A percentile compares a stretch with the other conserved stretches of the same genome.
phyloP scores from a whole-genome alignment of 2,888 invertebrate species.

The Hemistola chrysoprasaria region DNA sequence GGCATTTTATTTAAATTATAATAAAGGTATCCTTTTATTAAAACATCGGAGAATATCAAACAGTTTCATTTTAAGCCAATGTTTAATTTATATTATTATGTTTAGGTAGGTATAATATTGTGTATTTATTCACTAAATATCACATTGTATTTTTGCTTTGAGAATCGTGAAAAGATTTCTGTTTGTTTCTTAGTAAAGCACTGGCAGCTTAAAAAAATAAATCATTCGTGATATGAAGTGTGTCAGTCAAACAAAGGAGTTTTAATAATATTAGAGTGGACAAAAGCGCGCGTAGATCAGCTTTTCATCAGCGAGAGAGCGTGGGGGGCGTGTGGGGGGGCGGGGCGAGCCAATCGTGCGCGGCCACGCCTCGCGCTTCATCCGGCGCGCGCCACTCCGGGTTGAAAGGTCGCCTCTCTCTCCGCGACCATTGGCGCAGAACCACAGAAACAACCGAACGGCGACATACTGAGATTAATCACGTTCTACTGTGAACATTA shows the following conservation, averaged over 20 bases:
- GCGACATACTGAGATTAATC: conserved; percentile 25
- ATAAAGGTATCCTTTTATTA: conserved; percentile 4
- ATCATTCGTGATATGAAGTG: conserved; percentile 20
- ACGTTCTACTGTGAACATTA: background rate
- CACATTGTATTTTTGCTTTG: too few species aligned
- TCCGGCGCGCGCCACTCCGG: conserved; percentile 47
- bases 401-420: conserved; percentile 69
- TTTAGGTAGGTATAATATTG: too few species aligned
- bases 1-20: conserved; percentile 7
- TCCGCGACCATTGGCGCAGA: conserved; percentile 58
- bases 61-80: too few species aligned
- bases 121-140: too few species aligned
- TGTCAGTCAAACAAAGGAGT: conserved; percentile 22
- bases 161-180: background rate
- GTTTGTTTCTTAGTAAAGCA: conserved; percentile 10
- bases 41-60: conserved; percentile 1
- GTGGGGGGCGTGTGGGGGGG: conserved; percentile 51
- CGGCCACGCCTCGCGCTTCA: conserved; percentile 75
- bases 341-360: conserved; percentile 71
- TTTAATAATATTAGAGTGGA: conserved; percentile 22
- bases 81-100: too few species aligned
- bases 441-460: conserved; percentile 26
- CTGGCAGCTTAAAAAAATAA: conserved; percentile 7
- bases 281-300: conserved; percentile 39
- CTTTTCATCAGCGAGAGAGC: conserved; percentile 37